A percentile compares a stretch with the other conserved stretches of the same genome.
phyloP scores from a whole-genome alignment of 2,113 vertebrate genomes.

The Bombycilla garrulus region DNA sequence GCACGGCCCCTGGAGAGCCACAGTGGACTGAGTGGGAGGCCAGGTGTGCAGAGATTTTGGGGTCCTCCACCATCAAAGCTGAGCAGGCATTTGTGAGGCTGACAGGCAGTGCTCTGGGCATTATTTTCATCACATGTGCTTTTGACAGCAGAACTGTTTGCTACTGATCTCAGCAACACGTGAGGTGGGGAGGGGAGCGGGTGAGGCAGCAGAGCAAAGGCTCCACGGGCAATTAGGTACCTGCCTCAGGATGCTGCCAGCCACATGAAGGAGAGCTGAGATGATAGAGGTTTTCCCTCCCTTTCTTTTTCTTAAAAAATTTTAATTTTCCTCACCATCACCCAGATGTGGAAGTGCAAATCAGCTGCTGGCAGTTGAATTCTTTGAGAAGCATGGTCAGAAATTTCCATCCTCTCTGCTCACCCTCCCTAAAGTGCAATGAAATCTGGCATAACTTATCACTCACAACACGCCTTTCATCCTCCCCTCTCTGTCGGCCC shows the following conservation, averaged over 20 bases:
- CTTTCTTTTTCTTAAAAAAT: background rate
- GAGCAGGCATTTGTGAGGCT: background rate
- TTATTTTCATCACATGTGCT: background rate
- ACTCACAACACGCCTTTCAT: background rate
- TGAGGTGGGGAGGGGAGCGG: background rate
- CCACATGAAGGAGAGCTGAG: fast-evolving
- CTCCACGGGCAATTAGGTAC: background rate
- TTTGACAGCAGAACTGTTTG: background rate
- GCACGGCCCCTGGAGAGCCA: background rate
- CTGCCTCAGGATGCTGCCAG: background rate
- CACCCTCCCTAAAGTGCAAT: background rate
- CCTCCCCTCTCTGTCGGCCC: background rate
- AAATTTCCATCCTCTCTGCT: background rate
- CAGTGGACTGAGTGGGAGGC: background rate
- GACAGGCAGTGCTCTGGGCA: background rate
- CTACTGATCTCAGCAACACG: background rate
- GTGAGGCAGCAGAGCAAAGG: background rate
- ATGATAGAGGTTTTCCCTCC: background rate
- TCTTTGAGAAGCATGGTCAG: background rate
- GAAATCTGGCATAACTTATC: background rate
- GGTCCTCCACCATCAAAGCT: background rate
- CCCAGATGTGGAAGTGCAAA: background rate
- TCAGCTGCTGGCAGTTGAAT: background rate
- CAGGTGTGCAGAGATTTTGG: background rate
- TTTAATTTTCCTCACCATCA: background rate